Base-by-base conservation (phyloP, 2,888 invertebrate species). In the Acleris holmiana region DNA sequence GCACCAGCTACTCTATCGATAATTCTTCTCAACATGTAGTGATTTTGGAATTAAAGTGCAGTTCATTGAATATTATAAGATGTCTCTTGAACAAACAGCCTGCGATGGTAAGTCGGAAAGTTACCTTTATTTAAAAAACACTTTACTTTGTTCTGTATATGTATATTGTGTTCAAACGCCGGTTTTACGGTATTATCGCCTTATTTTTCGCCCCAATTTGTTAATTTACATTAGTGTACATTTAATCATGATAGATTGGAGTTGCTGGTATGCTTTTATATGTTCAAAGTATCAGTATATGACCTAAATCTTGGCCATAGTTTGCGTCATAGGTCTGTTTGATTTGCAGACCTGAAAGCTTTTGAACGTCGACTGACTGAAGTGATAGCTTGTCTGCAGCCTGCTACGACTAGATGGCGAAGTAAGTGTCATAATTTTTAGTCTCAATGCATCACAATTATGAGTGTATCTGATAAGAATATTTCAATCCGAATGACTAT, bases 351-450 rank as follows among this genome's bases (percentile, higher is more conserved):
- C 94, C 93, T 99, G 75, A 99, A 99, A 91, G 99, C 99, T 46
- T 99, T 99, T 88, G 99, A 99, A 89, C 95, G 99, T 71, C 95
- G 99, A 61, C 93, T 99, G 23, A 99, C 99, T 0, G 99, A 99
- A 94, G 99, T 99, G 17, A 98, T 99, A 82, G 96, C 97, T 73
- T 98, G 98, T 83, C 94, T 99, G 74, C 98, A 98, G 83, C 99
- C 99, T 41, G 96, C 98, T 53, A 98, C 99, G 59, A 95, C 96
- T 76, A 94, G 98, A 89, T 99, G 99, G 99, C 95, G 99, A 94
- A 96, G 98, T 98, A 94, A 94, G 94, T 93, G 48, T 44, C 4
- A 51, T 13, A 13, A 44, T 25, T 35, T 35, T 35, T 35, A 35
- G 35, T 35, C 35, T 13, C 13, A 35, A 35, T 35, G 35, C 35